These are phyloP conservation scores for Acanthopagrus latus DNA, from an alignment of 2,797 vertebrate genomes.

Conservation along the genomic window DNA sequence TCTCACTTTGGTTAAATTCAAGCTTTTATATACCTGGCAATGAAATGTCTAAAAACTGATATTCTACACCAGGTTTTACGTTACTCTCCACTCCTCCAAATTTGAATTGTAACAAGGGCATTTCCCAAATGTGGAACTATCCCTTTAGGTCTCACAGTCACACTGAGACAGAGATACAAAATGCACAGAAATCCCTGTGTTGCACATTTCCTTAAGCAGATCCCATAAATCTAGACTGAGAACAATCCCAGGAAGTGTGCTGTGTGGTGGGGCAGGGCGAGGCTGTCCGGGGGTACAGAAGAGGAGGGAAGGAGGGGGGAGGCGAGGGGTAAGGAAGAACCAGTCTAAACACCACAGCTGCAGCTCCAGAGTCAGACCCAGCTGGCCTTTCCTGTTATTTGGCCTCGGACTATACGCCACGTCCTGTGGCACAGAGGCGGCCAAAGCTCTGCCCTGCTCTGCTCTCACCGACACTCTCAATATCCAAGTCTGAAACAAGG, in stretches of 20 bases:
- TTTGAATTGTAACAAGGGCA: neutral
- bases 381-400: constrained; percentile 89
- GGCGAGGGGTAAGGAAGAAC: constrained; percentile 28
- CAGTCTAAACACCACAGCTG: constrained; percentile 85
- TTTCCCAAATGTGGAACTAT: constrained; percentile 26
- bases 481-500: constrained; percentile 39
- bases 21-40: constrained; percentile 16
- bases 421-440: constrained; percentile 78
- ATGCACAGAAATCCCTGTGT: constrained; percentile 66
- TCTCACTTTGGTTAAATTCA: constrained; percentile 12
- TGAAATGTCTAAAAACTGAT: constrained; percentile 6
- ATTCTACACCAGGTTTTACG: neutral
- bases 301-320: constrained; percentile 44
- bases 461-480: constrained; percentile 40
- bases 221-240: constrained; percentile 84
- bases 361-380: constrained; percentile 77
- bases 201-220: constrained; percentile 80
- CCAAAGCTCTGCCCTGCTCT: constrained; percentile 59
- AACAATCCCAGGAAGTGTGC: constrained; percentile 88
- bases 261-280: constrained; percentile 76
- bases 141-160: constrained; percentile 38
- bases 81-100: neutral
- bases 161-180: constrained; percentile 45
- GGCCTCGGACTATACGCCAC: constrained; percentile 71
- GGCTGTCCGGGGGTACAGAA: constrained; percentile 79